Percentiles rank a stretch among this genome's conserved stretches.
Conservation (phyloP, 2,797 vertebrate genomes). For the Eulemur rubriventer region DNA sequence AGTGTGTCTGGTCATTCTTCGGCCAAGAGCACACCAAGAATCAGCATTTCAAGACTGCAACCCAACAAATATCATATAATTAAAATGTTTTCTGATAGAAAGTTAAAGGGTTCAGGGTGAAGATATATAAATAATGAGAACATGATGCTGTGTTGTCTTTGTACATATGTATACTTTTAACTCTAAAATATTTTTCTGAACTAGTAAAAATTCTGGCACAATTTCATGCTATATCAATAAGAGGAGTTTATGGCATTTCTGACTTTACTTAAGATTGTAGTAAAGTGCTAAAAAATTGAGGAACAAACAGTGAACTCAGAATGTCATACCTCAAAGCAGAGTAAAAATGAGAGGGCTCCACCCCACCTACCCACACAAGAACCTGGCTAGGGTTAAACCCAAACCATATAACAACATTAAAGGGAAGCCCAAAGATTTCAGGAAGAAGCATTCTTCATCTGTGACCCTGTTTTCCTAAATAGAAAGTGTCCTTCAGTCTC, state of each 20-base stretch:
- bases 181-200: background rate
- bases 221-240: background rate
- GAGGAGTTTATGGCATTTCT: background rate
- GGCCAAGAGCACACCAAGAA: too few species aligned
- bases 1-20: too few species aligned
- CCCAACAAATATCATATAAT: background rate
- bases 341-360: background rate
- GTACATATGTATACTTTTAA: background rate
- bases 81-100: conserved; percentile 40
- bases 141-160: background rate
- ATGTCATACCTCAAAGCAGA: background rate
- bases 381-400: background rate
- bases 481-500: background rate
- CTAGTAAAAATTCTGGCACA: conserved; percentile 9
- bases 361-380: background rate
- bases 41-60: too few species aligned
- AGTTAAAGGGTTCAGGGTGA: background rate
- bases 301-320: conserved; percentile 34
- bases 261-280: background rate
- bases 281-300: background rate
- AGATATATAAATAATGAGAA: background rate
- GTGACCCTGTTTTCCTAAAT: background rate
- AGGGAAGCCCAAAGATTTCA: background rate
- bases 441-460: background rate
- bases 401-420: background rate